Evolutionary conservation across 2,113 vertebrate species (phyloP), one percentile per base, ranked within the genome.

Genomic region (Bostrychus sinensis): DNA sequence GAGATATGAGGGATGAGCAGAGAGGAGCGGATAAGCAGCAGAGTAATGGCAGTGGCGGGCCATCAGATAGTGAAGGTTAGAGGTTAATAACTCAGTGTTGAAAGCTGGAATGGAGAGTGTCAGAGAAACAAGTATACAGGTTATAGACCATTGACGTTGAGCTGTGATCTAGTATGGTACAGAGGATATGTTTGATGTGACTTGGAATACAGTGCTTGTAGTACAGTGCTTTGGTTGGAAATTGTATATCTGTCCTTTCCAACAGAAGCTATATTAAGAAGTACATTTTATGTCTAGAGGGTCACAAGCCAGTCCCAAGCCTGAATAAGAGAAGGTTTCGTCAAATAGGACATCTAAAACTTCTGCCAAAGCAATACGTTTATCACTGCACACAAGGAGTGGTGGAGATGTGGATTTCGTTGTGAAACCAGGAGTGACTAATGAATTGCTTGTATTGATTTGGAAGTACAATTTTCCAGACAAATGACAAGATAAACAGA

Each of bases 81-180:
- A 78, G 72, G 82, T 76, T 70, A 78, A 77, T 64, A 64, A 68
- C 56, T 57, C 30, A 7, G 10, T 0, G 19, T 41, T n/a, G 59
- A 55, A 1, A 13, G 26, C 26, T 11, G 63, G 19, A 46, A 11
- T 30, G 20, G 17, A 22, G 37, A 28, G 37, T 19, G 36, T 50
- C 37, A 5, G 22, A 5, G 56, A 53, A 16, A 55, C 9, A 32
- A 28, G 19, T 41, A 43, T 16, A 32, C 36, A 50, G 46, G 42
- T 75, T 51, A 36, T 11, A 36, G 42, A 54, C 16, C 28, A 14
- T 13, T 50, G 45, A 37, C 23, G 16, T 39, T 56, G 14, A 26
- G 14, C 5, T 34, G 53, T 63, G 22, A 36, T 70, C 32, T 62
- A 0, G 11, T 9, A 7, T 48, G 45, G 26, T 7, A 32, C 17